Base-by-base conservation (phyloP, 2,888 invertebrate genomes). In the Acanthopleura granulata region DNA sequence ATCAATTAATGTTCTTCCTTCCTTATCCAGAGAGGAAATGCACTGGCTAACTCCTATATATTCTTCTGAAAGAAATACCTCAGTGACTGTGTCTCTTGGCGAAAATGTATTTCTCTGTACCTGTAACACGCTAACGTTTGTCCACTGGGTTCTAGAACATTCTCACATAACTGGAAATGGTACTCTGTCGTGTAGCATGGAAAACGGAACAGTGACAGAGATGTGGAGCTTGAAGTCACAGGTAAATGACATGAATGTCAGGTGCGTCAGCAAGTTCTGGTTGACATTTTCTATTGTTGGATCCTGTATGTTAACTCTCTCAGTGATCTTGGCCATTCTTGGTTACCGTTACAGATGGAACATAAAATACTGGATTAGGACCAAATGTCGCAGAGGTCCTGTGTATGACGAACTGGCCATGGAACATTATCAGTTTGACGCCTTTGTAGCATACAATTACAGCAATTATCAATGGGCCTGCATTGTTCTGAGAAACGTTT, bases 351-450 rank as follows among this genome's bases (percentile, higher is more conserved):
- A 66, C 29, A 18, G 66, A 66, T 15, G 16, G 16, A 22, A 22
- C 66, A 66, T 66, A 66, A 66, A 66, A 25, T 66, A 66, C 29
- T 66, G 66, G 66, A 22, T 22, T 3, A 16, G 16, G 27, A 66
- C 66, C 1, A 66, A 27, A 22, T 66, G 66, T 27, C 22, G 66
- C 6, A 22, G 29, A 27, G 57, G 57, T 12, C n/a, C 57, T 22
- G 57, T 22, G 4, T 57, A 57, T 57, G 57, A 57, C 18, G 57
- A 57, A n/a, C 4, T 57, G 18, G n/a, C 57, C 22, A 57, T 57
- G 22, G 57, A 57, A 18, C n/a, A 57, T 22, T n/a, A 22, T 57
- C 15, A 27, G 29, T 66, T 22, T 27, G 29, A 66, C 29, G 66
- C 29, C 3, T 27, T 66, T 66, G 29, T 66, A 6, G 66, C 66